Evolutionary conservation across 92 coral and sea anemone genomes (phyloP), one percentile per base, ranked within the genome.

Genomic region (Zoanthus sansibaricus): DNA sequence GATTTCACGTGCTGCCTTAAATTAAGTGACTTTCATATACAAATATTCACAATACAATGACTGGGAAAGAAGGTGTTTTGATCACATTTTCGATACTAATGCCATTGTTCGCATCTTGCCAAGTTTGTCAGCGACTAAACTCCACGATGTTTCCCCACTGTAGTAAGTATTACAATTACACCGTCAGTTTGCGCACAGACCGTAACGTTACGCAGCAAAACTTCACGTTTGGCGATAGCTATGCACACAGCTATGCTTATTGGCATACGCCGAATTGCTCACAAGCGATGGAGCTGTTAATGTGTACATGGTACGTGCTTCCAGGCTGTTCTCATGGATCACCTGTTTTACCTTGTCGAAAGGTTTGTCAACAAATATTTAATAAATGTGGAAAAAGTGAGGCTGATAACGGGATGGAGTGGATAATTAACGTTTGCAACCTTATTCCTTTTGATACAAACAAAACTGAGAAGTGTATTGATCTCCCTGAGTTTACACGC

Each of bases 401-500:
- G 7, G 85, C 67, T 13, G 10, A 9, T 10, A 21, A 11, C 14
- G 85, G 85, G 9, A 44, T 80, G 5, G 85, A 80, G 75, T 80
- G 85, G 85, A 80, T 80, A 14, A 25, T 80, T 5, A 80, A 69
- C 48, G 25, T 66, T 15, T 80, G 85, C 73, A 46, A 74, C 3
- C 75, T 80, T 0, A 74, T 80, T 12, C 75, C 64, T 14, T 12
- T 11, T 42, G 75, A 80, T 21, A 62, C 72, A 21, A 30, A 55
- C 10, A 21, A 37, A 37, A 25, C 69, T 31, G 30, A 69, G 21
- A 71, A 66, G 4, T 80, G 85, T 13, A 80, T 80, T 9, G 85
- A 80, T 67, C 59, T 80, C 7, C 85, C 85, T 13, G 64, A 66
- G 25, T 80, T 80, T 47, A 80, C 85, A 64, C 75, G 64, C 56